Evolutionary conservation across 2,113 vertebrate genomes (phyloP).

Genomic region (Xyrauchen texanus): DNA sequence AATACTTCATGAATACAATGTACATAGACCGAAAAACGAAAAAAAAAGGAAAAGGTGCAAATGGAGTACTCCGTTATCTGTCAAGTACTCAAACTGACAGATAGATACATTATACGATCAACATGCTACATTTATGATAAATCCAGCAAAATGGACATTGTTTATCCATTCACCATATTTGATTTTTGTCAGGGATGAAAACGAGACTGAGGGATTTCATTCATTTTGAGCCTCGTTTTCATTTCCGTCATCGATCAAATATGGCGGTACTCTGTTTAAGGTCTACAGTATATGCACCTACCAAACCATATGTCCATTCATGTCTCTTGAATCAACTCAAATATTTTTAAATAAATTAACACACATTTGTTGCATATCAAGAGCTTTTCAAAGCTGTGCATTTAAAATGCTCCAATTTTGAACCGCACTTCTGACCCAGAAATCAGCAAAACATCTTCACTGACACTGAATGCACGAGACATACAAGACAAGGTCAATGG

Average conservation of each 20-base stretch:
- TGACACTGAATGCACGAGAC: conserved; percentile 41
- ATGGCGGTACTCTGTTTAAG: too few relatives aligned
- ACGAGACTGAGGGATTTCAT: too few relatives aligned
- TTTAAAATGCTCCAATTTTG: too few relatives aligned
- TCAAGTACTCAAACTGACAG: background rate
- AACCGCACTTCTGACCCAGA: background rate
- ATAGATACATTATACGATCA: conserved; percentile 3
- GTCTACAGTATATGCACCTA: too few relatives aligned
- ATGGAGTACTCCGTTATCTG: background rate
- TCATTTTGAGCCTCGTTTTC: too few relatives aligned
- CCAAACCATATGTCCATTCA: background rate
- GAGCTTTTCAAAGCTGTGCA: too few relatives aligned
- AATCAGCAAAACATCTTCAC: background rate
- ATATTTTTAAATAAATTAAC: background rate
- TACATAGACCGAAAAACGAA: too few relatives aligned
- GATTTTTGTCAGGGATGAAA: too few relatives aligned
- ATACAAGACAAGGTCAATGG: conserved; percentile 35
- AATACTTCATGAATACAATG: too few relatives aligned
- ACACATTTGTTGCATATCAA: too few relatives aligned
- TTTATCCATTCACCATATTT: too few relatives aligned
- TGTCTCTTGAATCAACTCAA: background rate
- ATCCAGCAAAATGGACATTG: background rate
- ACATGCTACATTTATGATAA: conserved; percentile 14
- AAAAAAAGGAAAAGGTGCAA: background rate
- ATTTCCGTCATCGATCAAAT: too few relatives aligned